phyloP scores from a whole-genome alignment of 2,888 invertebrate species.

The Lamproptera curius region DNA sequence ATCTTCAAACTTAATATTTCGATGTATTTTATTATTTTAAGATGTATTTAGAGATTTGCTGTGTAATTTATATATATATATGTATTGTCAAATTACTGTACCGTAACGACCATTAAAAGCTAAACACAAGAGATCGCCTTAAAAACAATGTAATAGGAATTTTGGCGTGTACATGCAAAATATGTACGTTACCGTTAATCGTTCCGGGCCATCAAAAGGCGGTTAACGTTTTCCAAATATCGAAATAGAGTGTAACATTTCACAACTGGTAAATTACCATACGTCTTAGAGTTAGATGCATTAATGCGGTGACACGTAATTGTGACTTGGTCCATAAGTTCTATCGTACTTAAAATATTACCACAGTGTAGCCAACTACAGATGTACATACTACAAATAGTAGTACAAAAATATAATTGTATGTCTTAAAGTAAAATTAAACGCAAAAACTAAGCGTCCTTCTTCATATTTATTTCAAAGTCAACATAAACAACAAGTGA shows the following conservation, averaged over 20 bases:
- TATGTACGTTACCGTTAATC: constrained; percentile 1
- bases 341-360: constrained; percentile 23
- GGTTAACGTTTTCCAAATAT: constrained; percentile 7
- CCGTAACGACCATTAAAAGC: neutral
- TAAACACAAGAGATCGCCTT: neutral
- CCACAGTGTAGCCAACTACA: constrained; percentile 16
- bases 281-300: constrained; percentile 13
- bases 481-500: no score
- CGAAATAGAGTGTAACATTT: constrained; percentile 17
- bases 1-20: no score
- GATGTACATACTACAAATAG: neutral
- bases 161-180: constrained; percentile 7
- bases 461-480: no score
- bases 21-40: no score
- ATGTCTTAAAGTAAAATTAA: neutral
- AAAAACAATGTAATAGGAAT: neutral
- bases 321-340: constrained; percentile 23
- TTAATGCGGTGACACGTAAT: constrained; percentile 26
- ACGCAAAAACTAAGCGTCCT: no score
- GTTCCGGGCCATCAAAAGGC: constrained; percentile 9
- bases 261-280: constrained; percentile 15
- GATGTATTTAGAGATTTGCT: no score
- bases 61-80: no score
- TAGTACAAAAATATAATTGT: neutral
- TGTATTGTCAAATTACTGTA: neutral